phyloP scores from a whole-genome alignment of 2,113 vertebrate species.

The Cinclus cinclus region DNA sequence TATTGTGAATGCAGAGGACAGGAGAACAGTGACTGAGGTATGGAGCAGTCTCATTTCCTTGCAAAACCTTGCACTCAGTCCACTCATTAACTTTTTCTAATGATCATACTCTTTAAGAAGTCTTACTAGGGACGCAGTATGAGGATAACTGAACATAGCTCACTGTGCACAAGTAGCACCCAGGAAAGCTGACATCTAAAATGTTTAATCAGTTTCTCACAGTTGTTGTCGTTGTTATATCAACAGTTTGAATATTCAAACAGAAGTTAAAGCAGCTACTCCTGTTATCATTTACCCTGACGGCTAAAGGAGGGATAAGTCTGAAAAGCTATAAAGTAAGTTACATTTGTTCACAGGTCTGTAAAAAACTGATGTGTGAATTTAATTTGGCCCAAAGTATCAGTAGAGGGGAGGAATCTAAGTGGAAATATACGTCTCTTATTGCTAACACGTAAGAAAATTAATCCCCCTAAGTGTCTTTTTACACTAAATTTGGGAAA shows the following conservation, averaged over 20 bases:
- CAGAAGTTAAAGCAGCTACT: neutral
- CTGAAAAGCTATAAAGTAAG: neutral
- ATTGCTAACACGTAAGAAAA: neutral
- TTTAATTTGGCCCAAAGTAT: neutral
- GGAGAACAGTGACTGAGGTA: neutral
- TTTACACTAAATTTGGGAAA: neutral
- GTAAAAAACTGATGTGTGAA: neutral
- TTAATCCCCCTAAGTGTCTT: neutral
- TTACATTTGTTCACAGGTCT: neutral
- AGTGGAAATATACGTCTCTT: neutral
- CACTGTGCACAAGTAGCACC: neutral
- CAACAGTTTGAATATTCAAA: neutral
- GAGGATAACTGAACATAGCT: neutral
- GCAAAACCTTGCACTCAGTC: neutral
- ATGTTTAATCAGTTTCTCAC: neutral
- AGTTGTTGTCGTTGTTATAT: neutral
- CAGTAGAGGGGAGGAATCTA: neutral
- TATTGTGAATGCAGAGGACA: neutral
- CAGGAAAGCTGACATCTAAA: neutral
- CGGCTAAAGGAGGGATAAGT: neutral
- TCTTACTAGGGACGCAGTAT: neutral
- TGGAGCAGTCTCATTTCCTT: neutral
- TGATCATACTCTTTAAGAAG: neutral
- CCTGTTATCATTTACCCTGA: neutral
- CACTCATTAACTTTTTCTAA: neutral